A percentile compares a stretch with the other conserved stretches of the same genome.
Evolutionary conservation across 2,797 vertebrate genomes (phyloP).

Genomic region (Mormyrops boulengeri): DNA sequence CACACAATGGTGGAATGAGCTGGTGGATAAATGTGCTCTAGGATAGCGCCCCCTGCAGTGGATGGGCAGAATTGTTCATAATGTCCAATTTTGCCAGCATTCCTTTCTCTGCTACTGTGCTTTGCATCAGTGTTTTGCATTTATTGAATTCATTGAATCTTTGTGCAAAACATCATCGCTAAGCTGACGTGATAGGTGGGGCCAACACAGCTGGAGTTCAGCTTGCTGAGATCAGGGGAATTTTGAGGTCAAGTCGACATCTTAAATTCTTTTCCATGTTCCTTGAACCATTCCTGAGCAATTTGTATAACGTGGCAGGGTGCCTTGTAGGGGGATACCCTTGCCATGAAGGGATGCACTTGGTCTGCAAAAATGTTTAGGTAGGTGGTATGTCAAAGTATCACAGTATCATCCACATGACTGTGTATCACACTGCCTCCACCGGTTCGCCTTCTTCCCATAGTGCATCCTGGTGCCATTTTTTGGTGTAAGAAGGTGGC

Average conservation of each 20-base stretch:
- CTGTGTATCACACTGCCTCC: too few relatives aligned
- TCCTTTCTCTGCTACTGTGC: not conserved
- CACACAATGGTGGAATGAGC: not conserved
- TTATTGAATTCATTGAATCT: not conserved
- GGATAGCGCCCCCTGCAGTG: not conserved
- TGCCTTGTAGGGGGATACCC: too few relatives aligned
- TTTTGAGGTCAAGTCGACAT: not conserved
- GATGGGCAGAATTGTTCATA: not conserved
- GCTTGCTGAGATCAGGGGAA: not conserved
- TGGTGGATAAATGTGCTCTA: not conserved
- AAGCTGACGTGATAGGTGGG: not conserved
- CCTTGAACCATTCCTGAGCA: too few relatives aligned
- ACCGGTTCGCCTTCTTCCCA: too few relatives aligned
- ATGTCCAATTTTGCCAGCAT: not conserved
- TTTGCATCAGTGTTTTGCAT: not conserved
- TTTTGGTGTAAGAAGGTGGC: too few relatives aligned
- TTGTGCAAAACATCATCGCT: not conserved
- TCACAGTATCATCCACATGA: too few relatives aligned
- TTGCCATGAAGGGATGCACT: too few relatives aligned
- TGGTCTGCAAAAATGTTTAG: too few relatives aligned
- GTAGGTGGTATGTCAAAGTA: too few relatives aligned
- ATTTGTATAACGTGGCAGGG: too few relatives aligned
- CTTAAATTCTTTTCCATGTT: not conserved
- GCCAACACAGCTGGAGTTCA: not conserved
- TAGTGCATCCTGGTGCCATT: too few relatives aligned